phyloP scores from a whole-genome alignment of 2,888 invertebrate species.

The Julus scandinavius region DNA sequence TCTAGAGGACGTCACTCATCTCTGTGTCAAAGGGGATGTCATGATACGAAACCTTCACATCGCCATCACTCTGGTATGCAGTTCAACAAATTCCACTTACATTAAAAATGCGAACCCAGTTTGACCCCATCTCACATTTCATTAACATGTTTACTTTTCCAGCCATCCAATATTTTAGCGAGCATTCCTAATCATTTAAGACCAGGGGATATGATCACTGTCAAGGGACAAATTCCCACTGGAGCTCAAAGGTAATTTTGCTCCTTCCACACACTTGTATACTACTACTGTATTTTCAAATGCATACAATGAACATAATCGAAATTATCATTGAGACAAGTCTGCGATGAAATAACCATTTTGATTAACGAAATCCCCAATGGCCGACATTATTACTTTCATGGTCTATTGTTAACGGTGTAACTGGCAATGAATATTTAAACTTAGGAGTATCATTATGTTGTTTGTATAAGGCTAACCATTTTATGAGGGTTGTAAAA shows the following conservation, averaged over 20 bases:
- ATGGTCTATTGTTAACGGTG: no score
- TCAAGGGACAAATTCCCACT: constrained; percentile 48
- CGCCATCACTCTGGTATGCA: constrained; percentile 24
- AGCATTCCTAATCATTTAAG: constrained; percentile 51
- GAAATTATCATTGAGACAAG: no score
- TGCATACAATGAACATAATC: no score
- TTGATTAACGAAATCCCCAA: no score
- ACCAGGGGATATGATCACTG: constrained; percentile 51
- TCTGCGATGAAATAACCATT: constrained; percentile 12
- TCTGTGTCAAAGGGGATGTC: constrained; percentile 80
- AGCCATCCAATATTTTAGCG: constrained; percentile 40
- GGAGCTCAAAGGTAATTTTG: constrained; percentile 47
- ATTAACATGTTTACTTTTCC: neutral
- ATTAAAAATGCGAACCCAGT: neutral
- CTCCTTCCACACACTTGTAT: no score
- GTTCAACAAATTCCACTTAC: neutral
- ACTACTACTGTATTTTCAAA: no score
- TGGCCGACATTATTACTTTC: no score
- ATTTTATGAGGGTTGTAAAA: no score
- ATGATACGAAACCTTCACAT: constrained; percentile 69
- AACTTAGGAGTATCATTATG: no score
- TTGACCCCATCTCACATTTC: neutral
- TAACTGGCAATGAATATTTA: no score
- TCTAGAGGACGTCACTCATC: constrained; percentile 78
- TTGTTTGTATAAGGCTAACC: no score